phyloP scores from a whole-genome alignment of 2,888 invertebrate species.

The Trachelus stipa region DNA sequence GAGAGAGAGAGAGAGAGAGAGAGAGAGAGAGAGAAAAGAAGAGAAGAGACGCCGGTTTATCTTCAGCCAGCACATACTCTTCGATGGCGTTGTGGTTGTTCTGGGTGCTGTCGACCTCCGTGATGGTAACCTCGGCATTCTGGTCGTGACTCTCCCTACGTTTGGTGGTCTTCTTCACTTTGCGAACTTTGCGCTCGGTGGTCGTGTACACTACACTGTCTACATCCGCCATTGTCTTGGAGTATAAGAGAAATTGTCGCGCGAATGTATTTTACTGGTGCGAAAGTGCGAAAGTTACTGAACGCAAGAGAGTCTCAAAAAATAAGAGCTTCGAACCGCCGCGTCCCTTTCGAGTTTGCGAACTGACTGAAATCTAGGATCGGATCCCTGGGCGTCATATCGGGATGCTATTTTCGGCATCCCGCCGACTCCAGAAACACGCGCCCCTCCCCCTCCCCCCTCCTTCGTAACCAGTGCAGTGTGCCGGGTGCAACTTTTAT shows the following conservation, averaged over 20 bases:
- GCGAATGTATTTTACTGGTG: conserved; percentile 4
- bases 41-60: conserved; percentile 29
- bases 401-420: conserved; percentile 65
- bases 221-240: conserved; percentile 86
- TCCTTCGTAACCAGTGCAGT: conserved; percentile 45
- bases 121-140: conserved; percentile 81
- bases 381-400: conserved; percentile 64
- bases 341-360: conserved; percentile 63
- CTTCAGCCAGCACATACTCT: conserved; percentile 85
- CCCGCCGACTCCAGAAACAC: conserved; percentile 65
- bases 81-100: conserved; percentile 74
- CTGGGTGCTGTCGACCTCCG: conserved; percentile 80
- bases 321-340: conserved; percentile 21
- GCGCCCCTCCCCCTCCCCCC: conserved; percentile 27
- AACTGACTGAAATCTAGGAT: conserved; percentile 67
- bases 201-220: conserved; percentile 89
- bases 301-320: conserved; percentile 18
- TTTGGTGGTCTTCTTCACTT: conserved; percentile 90
- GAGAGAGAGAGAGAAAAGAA: conserved; percentile 6
- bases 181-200: conserved; percentile 87
- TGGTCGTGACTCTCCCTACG: conserved; percentile 83
- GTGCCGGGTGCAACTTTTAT: conserved; percentile 67
- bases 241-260: conserved; percentile 6
- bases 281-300: conserved; percentile 15
- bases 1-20: conserved; percentile 2